Evolutionary conservation across 2,113 vertebrate genomes (phyloP).

Genomic region (Petromus typicus): DNA sequence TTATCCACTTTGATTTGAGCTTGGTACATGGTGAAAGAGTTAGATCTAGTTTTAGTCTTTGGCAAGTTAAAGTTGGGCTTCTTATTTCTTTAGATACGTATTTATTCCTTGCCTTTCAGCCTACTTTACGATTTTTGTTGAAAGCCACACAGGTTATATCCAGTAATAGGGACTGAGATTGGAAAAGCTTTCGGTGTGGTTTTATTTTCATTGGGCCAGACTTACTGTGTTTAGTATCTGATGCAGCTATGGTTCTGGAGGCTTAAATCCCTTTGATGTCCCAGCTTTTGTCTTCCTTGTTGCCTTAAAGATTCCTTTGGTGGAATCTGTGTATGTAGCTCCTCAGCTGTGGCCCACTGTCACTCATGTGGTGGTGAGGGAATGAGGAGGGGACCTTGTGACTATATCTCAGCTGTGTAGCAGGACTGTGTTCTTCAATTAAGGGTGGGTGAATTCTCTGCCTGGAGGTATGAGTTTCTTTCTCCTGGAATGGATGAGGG

Average conservation of each 20-base stretch:
- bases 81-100: neutral
- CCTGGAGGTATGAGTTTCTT: neutral
- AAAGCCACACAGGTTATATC: neutral
- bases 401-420: neutral
- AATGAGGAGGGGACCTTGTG: no score
- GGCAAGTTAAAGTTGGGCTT: no score
- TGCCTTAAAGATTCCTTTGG: neutral
- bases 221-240: neutral
- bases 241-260: neutral
- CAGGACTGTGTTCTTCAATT: neutral
- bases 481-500: neutral
- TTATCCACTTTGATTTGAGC: no score
- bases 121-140: neutral
- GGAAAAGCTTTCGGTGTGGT: neutral
- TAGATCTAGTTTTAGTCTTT: no score
- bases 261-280: neutral
- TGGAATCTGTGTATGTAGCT: neutral
- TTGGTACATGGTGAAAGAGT: no score
- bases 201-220: neutral
- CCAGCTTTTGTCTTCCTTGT: neutral
- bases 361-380: neutral
- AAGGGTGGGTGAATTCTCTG: neutral
- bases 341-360: neutral
- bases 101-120: neutral
- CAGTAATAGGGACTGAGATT: neutral